Evolutionary conservation across 2,888 invertebrate species (phyloP).

Genomic region (Parelbella ahira): DNA sequence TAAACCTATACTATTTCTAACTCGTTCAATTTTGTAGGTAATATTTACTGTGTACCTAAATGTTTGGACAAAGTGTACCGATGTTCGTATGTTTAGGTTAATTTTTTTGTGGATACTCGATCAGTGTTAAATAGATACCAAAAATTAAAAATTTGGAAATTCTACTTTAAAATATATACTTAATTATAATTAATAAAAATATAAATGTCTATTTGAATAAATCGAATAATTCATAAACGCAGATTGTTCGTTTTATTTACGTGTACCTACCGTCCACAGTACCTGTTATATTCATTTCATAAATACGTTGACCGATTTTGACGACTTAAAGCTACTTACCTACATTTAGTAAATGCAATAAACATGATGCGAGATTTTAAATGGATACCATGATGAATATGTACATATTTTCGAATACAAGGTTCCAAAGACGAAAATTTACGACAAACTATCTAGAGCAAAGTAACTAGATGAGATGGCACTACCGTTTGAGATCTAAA

Average conservation of each 20-base stretch:
- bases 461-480: too few relatives aligned
- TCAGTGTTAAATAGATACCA: constrained; percentile 76
- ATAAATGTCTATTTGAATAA: constrained; percentile 80
- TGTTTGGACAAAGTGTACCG: constrained; percentile 71
- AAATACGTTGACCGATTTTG: too few relatives aligned
- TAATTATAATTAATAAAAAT: constrained; percentile 51
- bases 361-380: too few relatives aligned
- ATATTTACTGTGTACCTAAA: constrained; percentile 75
- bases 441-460: too few relatives aligned
- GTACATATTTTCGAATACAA: too few relatives aligned
- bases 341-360: too few relatives aligned
- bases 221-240: constrained; percentile 63
- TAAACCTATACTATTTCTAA: constrained; percentile 78
- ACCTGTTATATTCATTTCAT: too few relatives aligned
- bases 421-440: too few relatives aligned
- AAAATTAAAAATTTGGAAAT: constrained; percentile 72
- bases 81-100: constrained; percentile 66
- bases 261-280: background rate
- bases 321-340: too few relatives aligned
- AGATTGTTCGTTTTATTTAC: constrained; percentile 63
- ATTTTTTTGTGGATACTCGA: constrained; percentile 65
- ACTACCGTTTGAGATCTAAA: too few relatives aligned
- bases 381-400: too few relatives aligned
- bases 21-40: constrained; percentile 79
- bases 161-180: constrained; percentile 68